Evolutionary conservation across 64 coral and sea anemone species (phyloP), one percentile per base, ranked within the genome.

Genomic region (Astreopora myriophthalma): DNA sequence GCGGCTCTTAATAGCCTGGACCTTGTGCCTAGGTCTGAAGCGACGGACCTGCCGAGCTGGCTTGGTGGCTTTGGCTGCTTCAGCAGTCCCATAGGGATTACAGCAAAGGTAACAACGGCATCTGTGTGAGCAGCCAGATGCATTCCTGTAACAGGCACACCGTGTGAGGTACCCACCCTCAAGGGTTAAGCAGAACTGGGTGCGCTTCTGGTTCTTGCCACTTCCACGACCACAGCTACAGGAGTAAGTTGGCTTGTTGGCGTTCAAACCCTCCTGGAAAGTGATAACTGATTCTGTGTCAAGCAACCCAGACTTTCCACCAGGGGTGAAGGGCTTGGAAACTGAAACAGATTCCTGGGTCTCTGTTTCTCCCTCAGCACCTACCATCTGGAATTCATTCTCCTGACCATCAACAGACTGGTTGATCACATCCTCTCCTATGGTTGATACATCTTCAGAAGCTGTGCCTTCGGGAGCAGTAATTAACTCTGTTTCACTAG

Each of bases 1-100:
- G 28, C 73, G 38, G 22, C 77, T 82, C 51, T 79, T 82, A 9
- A 91, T 91, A 64, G 71, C 75, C 52, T 92, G 90, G 2, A 92
- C 70, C 65, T 92, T 92, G 90, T 92, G 90, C 67, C 73, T 86
- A 44, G 80, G 46, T 42, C 90, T 49, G n/a, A 86, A 83, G 22
- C 79, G 71, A 14, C 90, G 75, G 8, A 73, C 73, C 52, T 92
- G 82, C 5, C 84, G 90, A 32, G 64, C 58, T 42, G 71, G 52
- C 33, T 92, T 71, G 12, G 27, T 70, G 23, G 80, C 90, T 22
- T 29, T 85, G 69, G 79, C 84, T 44, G 82, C 90, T 17, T 74
- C 37, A 65, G 90, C 82, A 9, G 90, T 92, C n/a, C 90, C 90
- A 72, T 92, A 71, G 20, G 90, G 90, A 77, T 92, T 92, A 25